phyloP scores from a whole-genome alignment of 2,113 vertebrate species.

The Rana temporaria region DNA sequence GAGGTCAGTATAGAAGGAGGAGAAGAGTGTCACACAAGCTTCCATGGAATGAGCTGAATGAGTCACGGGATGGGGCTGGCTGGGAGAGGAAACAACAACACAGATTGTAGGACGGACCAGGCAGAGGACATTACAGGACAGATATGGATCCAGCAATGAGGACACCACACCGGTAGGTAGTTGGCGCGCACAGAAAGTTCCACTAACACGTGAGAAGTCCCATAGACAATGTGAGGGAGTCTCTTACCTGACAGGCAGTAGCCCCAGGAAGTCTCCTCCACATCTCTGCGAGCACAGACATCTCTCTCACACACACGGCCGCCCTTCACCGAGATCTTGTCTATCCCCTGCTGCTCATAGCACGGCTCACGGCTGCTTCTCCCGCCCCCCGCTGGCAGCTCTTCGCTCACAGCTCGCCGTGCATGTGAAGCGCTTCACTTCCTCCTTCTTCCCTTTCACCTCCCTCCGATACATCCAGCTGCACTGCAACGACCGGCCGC shows the following conservation, averaged over 20 bases:
- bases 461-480: not conserved
- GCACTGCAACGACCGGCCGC: not conserved
- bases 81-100: slow-evolving; percentile 19
- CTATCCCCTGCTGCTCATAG: not conserved
- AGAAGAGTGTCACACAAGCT: not conserved
- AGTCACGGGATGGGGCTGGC: slow-evolving; percentile 35
- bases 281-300: not conserved
- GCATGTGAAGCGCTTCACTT: slow-evolving; percentile 13
- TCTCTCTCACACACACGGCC: not conserved
- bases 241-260: slow-evolving; percentile 29
- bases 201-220: too few species aligned
- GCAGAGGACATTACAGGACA: not conserved
- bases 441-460: slow-evolving; percentile 3
- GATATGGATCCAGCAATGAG: not conserved
- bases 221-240: not conserved
- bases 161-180: not conserved
- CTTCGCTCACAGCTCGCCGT: not conserved
- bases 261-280: slow-evolving; percentile 34
- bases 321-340: not conserved
- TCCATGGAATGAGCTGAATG: not conserved
- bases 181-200: not conserved
- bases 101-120: not conserved
- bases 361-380: not conserved
- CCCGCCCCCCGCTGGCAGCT: not conserved
- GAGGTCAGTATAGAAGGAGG: too few species aligned